phyloP scores from a whole-genome alignment of 2,113 vertebrate genomes.

The Antennarius striatus region DNA sequence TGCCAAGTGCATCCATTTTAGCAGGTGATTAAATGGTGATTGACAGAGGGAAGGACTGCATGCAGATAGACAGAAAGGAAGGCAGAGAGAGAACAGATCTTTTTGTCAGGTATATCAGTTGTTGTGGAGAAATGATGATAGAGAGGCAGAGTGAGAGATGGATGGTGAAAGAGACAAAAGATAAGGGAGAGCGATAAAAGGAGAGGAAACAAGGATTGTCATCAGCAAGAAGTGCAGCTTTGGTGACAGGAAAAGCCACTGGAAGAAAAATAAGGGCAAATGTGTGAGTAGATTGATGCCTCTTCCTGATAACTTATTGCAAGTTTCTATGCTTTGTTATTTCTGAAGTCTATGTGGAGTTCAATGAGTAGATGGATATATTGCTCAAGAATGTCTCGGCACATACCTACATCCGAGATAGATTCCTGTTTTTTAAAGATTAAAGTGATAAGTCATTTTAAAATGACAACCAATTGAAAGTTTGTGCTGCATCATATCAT shows the following conservation, averaged over 20 bases:
- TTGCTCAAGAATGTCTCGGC: not conserved
- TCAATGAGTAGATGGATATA: conserved; percentile 18
- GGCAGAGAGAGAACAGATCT: conserved; percentile 19
- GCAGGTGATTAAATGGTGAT: conserved; percentile 19
- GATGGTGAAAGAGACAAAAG: conserved; percentile 17
- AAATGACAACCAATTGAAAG: conserved; percentile 24
- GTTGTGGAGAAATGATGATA: conserved; percentile 25
- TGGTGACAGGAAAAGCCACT: conserved; percentile 25
- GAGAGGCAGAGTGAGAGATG: conserved; percentile 21
- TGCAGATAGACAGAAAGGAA: not conserved
- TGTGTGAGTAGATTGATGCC: conserved; percentile 8
- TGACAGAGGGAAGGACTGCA: conserved; percentile 14
- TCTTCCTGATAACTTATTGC: not conserved
- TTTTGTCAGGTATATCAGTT: conserved; percentile 32
- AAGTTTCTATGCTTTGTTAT: not conserved
- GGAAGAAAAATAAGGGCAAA: conserved; percentile 1
- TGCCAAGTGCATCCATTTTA: conserved; percentile 19
- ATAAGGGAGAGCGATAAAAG: conserved; percentile 9
- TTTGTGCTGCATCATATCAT: conserved; percentile 20
- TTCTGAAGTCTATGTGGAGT: not conserved
- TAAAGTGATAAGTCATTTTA: conserved; percentile 23
- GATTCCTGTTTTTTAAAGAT: conserved; percentile 12
- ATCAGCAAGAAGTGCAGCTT: conserved; percentile 21
- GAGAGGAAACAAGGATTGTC: conserved; percentile 7
- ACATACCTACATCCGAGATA: not conserved